Evolutionary conservation across 2,113 vertebrate species (phyloP).

Genomic region (Tenrec ecaudatus): DNA sequence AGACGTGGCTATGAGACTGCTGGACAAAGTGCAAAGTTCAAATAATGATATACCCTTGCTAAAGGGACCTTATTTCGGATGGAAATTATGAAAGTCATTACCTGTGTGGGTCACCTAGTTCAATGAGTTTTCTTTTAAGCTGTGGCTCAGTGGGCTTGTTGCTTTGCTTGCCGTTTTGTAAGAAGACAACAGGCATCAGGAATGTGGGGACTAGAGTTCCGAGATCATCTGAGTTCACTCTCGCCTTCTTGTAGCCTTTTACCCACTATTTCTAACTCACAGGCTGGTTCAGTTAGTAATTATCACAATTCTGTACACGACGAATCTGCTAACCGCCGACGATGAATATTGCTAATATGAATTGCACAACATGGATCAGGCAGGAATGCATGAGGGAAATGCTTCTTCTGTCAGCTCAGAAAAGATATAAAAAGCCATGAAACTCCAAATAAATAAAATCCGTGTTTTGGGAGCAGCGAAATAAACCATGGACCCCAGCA

Average conservation of each 20-base stretch:
- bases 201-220: not conserved
- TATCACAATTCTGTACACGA: not conserved
- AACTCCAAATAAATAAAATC: slow-evolving; percentile 39
- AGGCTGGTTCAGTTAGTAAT: slow-evolving; percentile 9
- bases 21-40: no score
- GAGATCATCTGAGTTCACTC: not conserved
- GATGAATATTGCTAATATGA: not conserved
- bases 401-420: slow-evolving; percentile 1
- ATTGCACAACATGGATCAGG: not conserved
- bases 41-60: no score
- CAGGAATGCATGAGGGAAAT: not conserved
- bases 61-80: not conserved
- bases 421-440: slow-evolving; percentile 1
- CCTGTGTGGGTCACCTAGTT: not conserved
- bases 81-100: not conserved
- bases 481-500: not conserved
- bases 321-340: not conserved
- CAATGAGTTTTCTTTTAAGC: slow-evolving; percentile 22
- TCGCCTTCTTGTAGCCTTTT: not conserved
- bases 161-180: not conserved
- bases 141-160: not conserved
- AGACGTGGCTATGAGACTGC: no score
- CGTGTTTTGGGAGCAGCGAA: not conserved
- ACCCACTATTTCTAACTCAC: not conserved
- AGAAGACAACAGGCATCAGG: not conserved